phyloP scores from a whole-genome alignment of 2,797 vertebrate genomes.

The Myotis pilosus region DNA sequence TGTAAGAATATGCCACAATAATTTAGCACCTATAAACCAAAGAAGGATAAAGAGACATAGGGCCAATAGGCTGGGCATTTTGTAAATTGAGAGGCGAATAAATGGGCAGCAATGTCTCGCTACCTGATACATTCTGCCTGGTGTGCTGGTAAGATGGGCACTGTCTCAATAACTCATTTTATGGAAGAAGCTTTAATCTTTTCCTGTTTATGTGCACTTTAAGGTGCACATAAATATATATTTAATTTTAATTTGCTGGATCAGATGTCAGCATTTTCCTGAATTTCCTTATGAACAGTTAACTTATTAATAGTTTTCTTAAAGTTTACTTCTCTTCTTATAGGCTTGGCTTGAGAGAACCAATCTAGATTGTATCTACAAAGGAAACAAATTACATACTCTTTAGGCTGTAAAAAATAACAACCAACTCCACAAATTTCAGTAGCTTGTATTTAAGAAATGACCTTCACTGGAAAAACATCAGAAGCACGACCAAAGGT shows the following conservation, averaged over 20 bases:
- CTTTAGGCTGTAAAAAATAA: conserved; percentile 20
- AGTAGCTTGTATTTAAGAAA: not conserved
- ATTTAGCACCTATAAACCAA: not conserved
- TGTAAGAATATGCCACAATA: not conserved
- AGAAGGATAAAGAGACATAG: not conserved
- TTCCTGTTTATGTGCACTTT: not conserved
- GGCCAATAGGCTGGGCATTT: not conserved
- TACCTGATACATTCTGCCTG: not conserved
- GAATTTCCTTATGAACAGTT: not conserved
- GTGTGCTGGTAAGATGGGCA: not conserved
- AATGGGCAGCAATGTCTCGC: not conserved
- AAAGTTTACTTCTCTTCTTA: conserved; percentile 1
- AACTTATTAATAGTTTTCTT: not conserved
- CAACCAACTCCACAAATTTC: not conserved
- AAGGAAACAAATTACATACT: not conserved
- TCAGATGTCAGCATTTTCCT: not conserved
- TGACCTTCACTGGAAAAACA: not conserved
- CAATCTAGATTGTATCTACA: not conserved
- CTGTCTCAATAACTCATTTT: not conserved
- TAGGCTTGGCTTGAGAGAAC: not conserved
- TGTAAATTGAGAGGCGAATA: not conserved
- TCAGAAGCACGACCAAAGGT: not conserved
- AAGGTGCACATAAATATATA: not conserved
- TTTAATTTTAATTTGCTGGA: conserved; percentile 14
- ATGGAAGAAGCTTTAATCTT: not conserved